phyloP scores from a whole-genome alignment of 2,888 invertebrate genomes.

The Archips crataeganus region DNA sequence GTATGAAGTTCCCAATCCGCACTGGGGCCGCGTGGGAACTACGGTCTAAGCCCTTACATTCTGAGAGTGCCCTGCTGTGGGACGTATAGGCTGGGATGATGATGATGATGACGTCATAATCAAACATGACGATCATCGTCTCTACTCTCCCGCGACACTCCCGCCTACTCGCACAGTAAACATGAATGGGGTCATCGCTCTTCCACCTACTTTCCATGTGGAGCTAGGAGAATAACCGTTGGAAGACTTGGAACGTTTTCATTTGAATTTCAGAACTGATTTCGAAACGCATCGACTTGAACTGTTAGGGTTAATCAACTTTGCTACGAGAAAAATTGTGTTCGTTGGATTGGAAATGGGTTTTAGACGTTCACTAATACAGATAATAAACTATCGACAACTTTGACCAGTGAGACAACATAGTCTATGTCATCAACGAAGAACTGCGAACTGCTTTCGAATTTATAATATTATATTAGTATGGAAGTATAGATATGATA shows the following conservation, averaged over 20 bases:
- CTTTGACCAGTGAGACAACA: no score
- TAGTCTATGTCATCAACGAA: no score
- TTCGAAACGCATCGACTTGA: not conserved
- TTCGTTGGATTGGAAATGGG: not conserved
- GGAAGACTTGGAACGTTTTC: not conserved
- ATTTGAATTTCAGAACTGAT: constrained; percentile 5
- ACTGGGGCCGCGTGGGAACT: no score
- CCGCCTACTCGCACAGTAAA: constrained; percentile 9
- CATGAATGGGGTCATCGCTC: constrained; percentile 22
- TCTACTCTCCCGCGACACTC: not conserved
- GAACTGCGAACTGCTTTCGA: no score
- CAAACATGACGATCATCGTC: not conserved
- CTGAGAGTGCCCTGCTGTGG: no score
- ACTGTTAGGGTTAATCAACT: not conserved
- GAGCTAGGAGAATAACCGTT: not conserved
- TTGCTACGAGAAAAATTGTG: not conserved
- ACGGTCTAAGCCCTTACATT: no score
- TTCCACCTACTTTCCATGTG: constrained; percentile 23
- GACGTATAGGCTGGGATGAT: no score
- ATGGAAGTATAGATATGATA: no score
- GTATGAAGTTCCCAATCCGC: no score
- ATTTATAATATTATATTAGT: no score
- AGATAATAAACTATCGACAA: not conserved
- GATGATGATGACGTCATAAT: not conserved
- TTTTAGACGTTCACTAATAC: not conserved